Evolutionary conservation across 2,797 vertebrate genomes (phyloP).

Genomic region (Hapalemur alaotrensis): DNA sequence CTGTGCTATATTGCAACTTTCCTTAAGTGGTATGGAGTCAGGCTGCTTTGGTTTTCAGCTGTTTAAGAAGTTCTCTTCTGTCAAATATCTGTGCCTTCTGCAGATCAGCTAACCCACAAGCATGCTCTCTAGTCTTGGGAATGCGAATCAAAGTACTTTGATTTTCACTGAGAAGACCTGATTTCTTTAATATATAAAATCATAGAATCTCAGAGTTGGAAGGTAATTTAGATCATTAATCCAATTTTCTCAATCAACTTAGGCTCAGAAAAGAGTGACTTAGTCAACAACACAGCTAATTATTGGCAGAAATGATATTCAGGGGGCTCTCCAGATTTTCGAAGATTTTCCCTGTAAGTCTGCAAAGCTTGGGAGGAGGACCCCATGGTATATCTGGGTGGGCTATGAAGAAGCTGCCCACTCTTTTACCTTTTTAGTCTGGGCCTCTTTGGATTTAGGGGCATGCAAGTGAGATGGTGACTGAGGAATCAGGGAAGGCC

Average conservation of each 20-base stretch:
- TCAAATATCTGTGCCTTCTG: neutral
- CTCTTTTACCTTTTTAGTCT: neutral
- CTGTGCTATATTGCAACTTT: neutral
- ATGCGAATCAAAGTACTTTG: neutral
- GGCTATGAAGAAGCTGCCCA: neutral
- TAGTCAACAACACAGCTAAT: neutral
- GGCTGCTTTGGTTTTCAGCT: slow-evolving; percentile 8
- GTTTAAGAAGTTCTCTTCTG: neutral
- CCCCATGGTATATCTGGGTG: neutral
- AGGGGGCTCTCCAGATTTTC: neutral
- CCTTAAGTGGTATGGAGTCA: neutral
- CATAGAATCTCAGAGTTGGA: neutral
- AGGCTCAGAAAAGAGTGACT: neutral
- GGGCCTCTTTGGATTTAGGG: neutral
- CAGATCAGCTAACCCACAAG: neutral
- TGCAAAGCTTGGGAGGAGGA: neutral
- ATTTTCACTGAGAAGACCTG: neutral
- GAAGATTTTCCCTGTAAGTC: neutral
- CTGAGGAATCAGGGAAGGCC: neutral
- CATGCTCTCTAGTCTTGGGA: neutral
- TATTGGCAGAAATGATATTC: neutral
- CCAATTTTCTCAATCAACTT: neutral
- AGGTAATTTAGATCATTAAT: neutral
- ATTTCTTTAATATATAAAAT: neutral
- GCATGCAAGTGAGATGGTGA: neutral